Base-by-base conservation (phyloP, 2,113 vertebrate species). In the Guaruba guarouba region DNA sequence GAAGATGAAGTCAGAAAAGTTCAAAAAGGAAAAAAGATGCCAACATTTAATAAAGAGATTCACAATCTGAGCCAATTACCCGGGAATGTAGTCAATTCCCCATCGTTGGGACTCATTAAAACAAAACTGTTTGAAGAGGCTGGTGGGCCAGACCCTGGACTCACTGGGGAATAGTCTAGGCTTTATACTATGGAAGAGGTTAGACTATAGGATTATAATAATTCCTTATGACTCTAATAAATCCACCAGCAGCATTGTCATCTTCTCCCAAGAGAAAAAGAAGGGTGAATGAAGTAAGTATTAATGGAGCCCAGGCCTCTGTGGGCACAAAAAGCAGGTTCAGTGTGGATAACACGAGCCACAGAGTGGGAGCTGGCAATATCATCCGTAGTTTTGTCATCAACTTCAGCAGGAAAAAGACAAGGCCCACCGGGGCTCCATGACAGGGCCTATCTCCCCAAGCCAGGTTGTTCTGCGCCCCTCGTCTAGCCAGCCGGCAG, bases 1-100 rank as follows among this genome's bases (percentile, higher is more conserved):
- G 68, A 94, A 75, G 80, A 89, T 73, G 51, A 88, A 97, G 73
- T 75, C 69, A 55, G 55, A 51, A 59, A 92, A 94, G 75, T 95
- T 95, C 82, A 87, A 93, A 86, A 55, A 8, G 31, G 69, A 71
- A 82, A 78, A 86, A 64, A 86, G 39, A 95, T 11, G 37, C 14
- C 52, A 63, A 68, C 7, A 1, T 88, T 88, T 88, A 91, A 92
- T 31, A 74, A 31, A 6, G n/a, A 10, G 2, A 94, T 81, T 92
- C 88, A 86, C 81, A 62, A 83, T n/a, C 2, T 0, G 46, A 94
- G 73, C 39, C 63, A 81, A 41, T 94, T 96, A 86, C 25, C 73
- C 57, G 52, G 44, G 71, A 79, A 85, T 29, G n/a, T 3, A 91
- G 76, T 27, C 35, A 85, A 49, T 67, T 91, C 64, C 33, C 78